Conservation (phyloP, 1,140 invertebrate species). For the Triops longicaudatus region DNA sequence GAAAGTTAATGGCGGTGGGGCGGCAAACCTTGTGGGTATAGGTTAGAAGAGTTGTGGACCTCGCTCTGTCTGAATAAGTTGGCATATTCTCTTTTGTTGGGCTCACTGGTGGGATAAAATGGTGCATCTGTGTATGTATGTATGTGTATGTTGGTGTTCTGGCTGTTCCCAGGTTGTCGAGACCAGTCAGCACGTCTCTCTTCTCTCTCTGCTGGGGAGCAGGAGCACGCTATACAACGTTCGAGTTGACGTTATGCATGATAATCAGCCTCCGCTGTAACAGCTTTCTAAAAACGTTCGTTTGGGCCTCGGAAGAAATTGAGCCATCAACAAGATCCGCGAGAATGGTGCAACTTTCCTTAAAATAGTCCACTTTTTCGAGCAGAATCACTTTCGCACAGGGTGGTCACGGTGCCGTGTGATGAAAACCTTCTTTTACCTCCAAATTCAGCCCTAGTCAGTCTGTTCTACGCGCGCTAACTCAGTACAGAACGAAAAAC, state of each 20-base stretch:
- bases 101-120: neutral
- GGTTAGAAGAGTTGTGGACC: neutral
- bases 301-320: slow-evolving; percentile 3
- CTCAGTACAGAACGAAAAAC: no score
- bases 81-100: neutral
- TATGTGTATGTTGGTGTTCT: neutral
- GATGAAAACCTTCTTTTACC: neutral
- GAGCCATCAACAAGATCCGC: neutral
- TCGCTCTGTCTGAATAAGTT: neutral
- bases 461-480: no score
- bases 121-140: neutral
- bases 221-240: slow-evolving; percentile 5
- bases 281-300: slow-evolving; percentile 11
- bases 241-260: slow-evolving; percentile 14
- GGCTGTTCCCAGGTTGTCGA: slow-evolving; percentile 13
- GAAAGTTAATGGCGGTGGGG: neutral
- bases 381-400: neutral
- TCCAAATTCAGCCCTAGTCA: neutral
- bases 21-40: neutral
- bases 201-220: slow-evolving; percentile 7
- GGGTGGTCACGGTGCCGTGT: neutral
- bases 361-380: neutral
- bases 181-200: neutral
- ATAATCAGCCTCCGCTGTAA: slow-evolving; percentile 9
- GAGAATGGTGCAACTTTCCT: neutral